Evolutionary conservation across 2,797 vertebrate species (phyloP).

Genomic region (Buphagus erythrorhynchus): DNA sequence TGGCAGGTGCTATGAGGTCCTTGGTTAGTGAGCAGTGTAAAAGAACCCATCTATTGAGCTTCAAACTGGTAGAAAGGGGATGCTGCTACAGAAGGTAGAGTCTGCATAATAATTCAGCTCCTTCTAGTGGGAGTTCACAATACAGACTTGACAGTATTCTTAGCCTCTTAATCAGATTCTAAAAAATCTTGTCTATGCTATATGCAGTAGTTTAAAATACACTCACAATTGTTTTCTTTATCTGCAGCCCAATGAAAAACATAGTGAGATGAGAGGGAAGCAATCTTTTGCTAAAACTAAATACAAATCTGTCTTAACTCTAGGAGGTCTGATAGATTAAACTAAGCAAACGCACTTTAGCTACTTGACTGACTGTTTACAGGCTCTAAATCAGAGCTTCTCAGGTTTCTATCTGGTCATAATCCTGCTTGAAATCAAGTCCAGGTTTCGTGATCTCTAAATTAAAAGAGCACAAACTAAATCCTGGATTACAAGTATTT

Average conservation of each 20-base stretch:
- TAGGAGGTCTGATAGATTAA: neutral
- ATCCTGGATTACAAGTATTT: neutral
- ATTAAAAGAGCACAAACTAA: neutral
- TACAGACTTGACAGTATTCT: neutral
- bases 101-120: neutral
- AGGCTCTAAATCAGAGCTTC: neutral
- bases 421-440: conserved; percentile 5
- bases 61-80: neutral
- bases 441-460: neutral
- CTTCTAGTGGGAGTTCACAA: neutral
- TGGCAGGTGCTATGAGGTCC: neutral
- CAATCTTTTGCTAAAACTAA: neutral
- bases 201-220: neutral
- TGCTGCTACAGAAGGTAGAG: neutral
- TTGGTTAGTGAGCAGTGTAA: neutral
- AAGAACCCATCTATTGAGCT: neutral
- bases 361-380: neutral
- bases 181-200: neutral
- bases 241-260: neutral
- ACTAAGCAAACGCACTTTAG: neutral
- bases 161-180: neutral
- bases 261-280: neutral
- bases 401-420: neutral
- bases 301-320: neutral
- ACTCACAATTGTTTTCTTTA: neutral